Evolutionary conservation across 2,113 vertebrate species (phyloP).

Genomic region (Falco punctatus): DNA sequence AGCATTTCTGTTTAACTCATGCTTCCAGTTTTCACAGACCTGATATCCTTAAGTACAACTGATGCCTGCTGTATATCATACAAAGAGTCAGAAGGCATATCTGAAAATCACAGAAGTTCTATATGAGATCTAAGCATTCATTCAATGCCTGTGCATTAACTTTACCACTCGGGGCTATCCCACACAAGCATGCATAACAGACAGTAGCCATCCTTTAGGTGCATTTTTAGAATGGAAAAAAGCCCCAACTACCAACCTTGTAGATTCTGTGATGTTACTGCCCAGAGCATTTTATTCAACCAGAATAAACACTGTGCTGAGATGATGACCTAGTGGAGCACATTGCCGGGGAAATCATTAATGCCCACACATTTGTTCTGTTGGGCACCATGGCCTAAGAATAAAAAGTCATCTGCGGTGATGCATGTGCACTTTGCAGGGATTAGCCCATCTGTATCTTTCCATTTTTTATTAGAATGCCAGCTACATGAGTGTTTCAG

Average conservation of each 20-base stretch:
- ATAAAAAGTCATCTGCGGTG: slow-evolving; percentile 19
- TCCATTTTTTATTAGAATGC: slow-evolving; percentile 34
- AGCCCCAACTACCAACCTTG: not conserved
- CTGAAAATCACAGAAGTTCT: not conserved
- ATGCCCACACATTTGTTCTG: not conserved
- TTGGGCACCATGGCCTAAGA: slow-evolving; percentile 23
- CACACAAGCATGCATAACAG: not conserved
- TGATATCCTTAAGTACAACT: slow-evolving; percentile 10
- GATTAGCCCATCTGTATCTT: slow-evolving; percentile 30
- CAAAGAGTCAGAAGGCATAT: not conserved
- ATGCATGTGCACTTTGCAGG: slow-evolving; percentile 35
- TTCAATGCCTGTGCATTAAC: not conserved
- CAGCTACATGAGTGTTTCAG: slow-evolving; percentile 42
- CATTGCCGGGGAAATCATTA: slow-evolving; percentile 45
- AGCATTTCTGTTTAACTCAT: slow-evolving; percentile 24
- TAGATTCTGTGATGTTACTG: not conserved
- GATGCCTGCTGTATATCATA: slow-evolving; percentile 34
- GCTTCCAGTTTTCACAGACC: slow-evolving; percentile 5
- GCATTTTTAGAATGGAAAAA: not conserved
- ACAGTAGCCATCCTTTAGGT: not conserved
- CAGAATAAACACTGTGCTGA: slow-evolving; percentile 41
- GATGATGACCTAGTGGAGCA: slow-evolving; percentile 4
- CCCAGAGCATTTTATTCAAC: slow-evolving; percentile 31
- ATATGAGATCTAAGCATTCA: not conserved
- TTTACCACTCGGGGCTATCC: not conserved